These are phyloP conservation scores for Ondatra zibethicus DNA, from an alignment of 2,113 vertebrate species.

Conservation along the genomic window DNA sequence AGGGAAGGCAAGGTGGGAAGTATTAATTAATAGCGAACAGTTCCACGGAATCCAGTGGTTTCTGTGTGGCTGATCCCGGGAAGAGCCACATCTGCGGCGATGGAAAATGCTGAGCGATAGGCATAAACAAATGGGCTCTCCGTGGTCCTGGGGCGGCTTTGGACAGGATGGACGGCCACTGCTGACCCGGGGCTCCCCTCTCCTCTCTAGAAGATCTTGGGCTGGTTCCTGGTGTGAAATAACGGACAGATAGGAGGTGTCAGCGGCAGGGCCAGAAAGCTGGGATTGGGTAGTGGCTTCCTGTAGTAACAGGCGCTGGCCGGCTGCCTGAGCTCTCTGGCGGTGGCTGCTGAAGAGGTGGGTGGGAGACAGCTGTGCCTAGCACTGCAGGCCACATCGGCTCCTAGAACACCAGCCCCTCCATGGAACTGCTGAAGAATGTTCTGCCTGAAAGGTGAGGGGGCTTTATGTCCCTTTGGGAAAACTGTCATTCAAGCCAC, in stretches of 20 bases:
- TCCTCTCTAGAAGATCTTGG: conserved; percentile 39
- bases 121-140: not conserved
- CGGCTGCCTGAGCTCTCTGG: conserved; percentile 64
- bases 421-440: conserved; percentile 80
- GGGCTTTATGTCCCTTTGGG: not conserved
- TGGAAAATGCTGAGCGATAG: conserved; percentile 77
- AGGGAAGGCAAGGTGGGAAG: not conserved
- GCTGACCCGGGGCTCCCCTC: not conserved
- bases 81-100: conserved; percentile 49
- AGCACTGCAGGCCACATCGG: conserved; percentile 26
- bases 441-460: conserved; percentile 92
- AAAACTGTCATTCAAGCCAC: not conserved
- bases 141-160: not conserved
- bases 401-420: conserved; percentile 2
- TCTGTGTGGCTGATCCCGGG: conserved; percentile 65
- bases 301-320: conserved; percentile 80
- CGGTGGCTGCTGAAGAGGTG: conserved; percentile 65
- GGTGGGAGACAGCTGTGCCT: conserved; percentile 79
- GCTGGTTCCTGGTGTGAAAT: conserved; percentile 61
- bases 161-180: not conserved
- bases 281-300: conserved; percentile 84
- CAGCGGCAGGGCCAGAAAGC: conserved; percentile 74
- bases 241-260: conserved; percentile 74
- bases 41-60: conserved; percentile 54
- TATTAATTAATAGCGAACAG: conserved; percentile 7